Conservation (phyloP, 35 echinoderm and acorn worm species). For the Holothuria glaberrima region DNA sequence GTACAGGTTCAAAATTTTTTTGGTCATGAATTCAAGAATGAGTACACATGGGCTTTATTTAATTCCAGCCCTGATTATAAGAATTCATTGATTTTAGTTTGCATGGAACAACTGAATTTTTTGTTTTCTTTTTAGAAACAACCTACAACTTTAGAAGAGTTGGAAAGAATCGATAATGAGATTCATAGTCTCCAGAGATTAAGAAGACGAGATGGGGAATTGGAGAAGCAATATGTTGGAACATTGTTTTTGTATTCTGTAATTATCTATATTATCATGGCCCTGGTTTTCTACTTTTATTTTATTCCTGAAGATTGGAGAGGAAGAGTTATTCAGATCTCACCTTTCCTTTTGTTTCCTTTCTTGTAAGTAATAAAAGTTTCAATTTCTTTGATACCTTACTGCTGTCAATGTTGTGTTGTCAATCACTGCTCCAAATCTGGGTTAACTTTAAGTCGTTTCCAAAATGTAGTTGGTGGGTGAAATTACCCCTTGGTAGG, state of each 20-base stretch:
- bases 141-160: constrained; percentile 73
- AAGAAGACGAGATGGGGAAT: constrained; percentile 77
- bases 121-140: constrained; percentile 63
- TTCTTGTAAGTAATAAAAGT: constrained; percentile 79
- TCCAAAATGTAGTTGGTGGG: no score
- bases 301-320: constrained; percentile 70
- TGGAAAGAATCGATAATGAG: constrained; percentile 89
- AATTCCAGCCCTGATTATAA: no score
- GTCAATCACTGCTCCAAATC: no score
- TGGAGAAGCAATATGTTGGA: constrained; percentile 92
- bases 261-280: constrained; percentile 63
- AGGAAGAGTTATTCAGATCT: constrained; percentile 69
- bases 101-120: no score
- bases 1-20: no score
- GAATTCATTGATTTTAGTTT: no score
- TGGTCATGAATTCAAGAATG: no score
- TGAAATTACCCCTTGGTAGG: no score
- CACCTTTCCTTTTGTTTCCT: constrained; percentile 87
- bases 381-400: no score
- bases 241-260: constrained; percentile 82
- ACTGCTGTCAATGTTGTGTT: no score
- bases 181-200: constrained; percentile 67
- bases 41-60: no score
- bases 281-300: constrained; percentile 88
- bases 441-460: no score